These are phyloP conservation scores for Linyphia triangularis DNA, from an alignment of 2,888 invertebrate genomes.

Conservation along the genomic window DNA sequence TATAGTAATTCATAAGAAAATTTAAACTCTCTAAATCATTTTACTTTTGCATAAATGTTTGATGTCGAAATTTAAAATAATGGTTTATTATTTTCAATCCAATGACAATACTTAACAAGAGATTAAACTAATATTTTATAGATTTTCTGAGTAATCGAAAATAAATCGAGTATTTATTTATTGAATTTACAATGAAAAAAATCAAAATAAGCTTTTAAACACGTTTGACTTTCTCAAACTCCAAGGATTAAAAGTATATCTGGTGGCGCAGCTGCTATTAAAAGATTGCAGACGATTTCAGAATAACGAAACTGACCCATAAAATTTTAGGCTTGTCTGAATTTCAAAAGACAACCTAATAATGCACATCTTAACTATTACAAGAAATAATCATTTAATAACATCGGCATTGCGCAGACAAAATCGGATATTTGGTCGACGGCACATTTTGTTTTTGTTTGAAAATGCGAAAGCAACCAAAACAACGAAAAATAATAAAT, in stretches of 20 bases:
- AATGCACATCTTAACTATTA: not conserved
- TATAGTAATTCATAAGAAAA: too few relatives aligned
- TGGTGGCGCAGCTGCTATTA: conserved; percentile 3
- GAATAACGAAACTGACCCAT: not conserved
- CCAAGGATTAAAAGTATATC: not conserved
- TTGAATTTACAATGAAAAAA: too few relatives aligned
- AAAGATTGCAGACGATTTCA: not conserved
- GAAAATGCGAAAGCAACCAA: not conserved
- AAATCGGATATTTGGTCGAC: conserved; percentile 40
- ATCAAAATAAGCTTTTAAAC: not conserved
- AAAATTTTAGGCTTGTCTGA: not conserved
- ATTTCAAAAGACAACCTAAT: not conserved
- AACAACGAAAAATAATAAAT: not conserved
- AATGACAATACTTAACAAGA: too few relatives aligned
- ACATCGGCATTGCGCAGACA: conserved; percentile 72
- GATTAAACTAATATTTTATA: too few relatives aligned
- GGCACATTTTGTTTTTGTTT: conserved; percentile 69
- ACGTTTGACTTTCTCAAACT: not conserved
- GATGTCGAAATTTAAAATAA: too few relatives aligned
- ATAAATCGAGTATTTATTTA: too few relatives aligned
- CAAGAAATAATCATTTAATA: conserved; percentile 27
- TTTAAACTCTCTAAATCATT: too few relatives aligned
- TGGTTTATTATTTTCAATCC: too few relatives aligned
- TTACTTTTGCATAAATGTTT: too few relatives aligned
- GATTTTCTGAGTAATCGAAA: too few relatives aligned